Evolutionary conservation across 2,888 invertebrate species (phyloP), one percentile per base, ranked within the genome.

Genomic region (Rhabditoides inermis): DNA sequence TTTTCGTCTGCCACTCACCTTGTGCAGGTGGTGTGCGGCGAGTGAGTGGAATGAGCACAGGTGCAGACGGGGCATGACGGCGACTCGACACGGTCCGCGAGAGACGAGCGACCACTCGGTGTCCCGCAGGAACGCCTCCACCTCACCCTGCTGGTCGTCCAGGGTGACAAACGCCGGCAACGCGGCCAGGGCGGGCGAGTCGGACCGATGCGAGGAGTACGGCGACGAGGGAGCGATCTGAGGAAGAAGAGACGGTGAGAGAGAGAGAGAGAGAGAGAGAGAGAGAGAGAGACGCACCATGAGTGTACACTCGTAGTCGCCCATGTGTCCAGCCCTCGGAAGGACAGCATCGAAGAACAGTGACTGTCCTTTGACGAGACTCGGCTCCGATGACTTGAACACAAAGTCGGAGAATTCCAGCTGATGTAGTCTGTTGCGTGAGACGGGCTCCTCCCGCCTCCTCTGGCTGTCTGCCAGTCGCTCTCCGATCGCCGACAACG

Each of bases 221-320:
- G 68, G 69, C 12, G 65, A 63, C 27, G 69, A 64, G 15, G 70
- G 70, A 18, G 68, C 65, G 30, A 70, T 64, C 70, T 62, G 46
- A 32, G 55, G 6, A 7, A 12, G n/a, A 20, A 12, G 15, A 15
- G 7, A 15, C 3, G 26, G 2, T 22, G n/a, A n/a, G 2, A 30
- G 27, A 45, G 20, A 46, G 7, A 46, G n/a, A 45, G 25, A 10
- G 57, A 56, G 7, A 25, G 26, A 2, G 22, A 15, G 15, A 10
- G 27, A 2, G 49, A 30, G 18, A 7, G 2, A 30, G 12, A 15
- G 12, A 25, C 56, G 27, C n/a, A 64, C 69, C 65, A 69, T 67
- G 2, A 69, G 51, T 7, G 66, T 68, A 18, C 65, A 58, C 23
- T 64, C 64, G 40, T 61, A 62, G 36, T 69, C 69, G 0, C 50